Conservation (phyloP, 2,797 vertebrate species). For the Onychomys leucogaster region DNA sequence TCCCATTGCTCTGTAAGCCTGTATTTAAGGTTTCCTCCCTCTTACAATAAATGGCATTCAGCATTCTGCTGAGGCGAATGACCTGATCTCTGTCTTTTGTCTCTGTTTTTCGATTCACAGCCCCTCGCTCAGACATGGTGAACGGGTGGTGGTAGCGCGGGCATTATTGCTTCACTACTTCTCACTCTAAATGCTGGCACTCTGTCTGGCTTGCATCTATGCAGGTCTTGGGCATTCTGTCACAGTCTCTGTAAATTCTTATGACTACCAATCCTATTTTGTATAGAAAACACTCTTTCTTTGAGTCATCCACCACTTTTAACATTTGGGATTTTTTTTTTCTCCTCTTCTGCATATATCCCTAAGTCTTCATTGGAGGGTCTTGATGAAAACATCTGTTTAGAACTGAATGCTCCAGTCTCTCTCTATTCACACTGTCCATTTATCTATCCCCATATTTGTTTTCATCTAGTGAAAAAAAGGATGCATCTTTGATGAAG, state of each 20-base stretch:
- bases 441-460: background rate
- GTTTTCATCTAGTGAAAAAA: background rate
- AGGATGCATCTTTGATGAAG: background rate
- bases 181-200: background rate
- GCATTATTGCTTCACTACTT: too few relatives aligned
- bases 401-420: background rate
- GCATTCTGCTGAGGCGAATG: too few relatives aligned
- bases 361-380: background rate
- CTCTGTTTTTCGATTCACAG: too few relatives aligned
- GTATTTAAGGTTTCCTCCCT: too few relatives aligned
- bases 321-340: background rate
- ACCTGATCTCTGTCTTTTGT: too few relatives aligned
- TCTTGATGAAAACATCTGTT: background rate
- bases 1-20: too few relatives aligned
- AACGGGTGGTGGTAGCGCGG: too few relatives aligned
- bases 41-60: too few relatives aligned
- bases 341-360: background rate
- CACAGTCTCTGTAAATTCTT: background rate
- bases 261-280: background rate
- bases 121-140: too few relatives aligned
- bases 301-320: background rate
- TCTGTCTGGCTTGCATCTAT: background rate
- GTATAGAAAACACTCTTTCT: background rate
- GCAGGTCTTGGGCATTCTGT: background rate
- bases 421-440: too few relatives aligned